phyloP scores from a whole-genome alignment of 2,797 vertebrate genomes.

The Staurois parvus region DNA sequence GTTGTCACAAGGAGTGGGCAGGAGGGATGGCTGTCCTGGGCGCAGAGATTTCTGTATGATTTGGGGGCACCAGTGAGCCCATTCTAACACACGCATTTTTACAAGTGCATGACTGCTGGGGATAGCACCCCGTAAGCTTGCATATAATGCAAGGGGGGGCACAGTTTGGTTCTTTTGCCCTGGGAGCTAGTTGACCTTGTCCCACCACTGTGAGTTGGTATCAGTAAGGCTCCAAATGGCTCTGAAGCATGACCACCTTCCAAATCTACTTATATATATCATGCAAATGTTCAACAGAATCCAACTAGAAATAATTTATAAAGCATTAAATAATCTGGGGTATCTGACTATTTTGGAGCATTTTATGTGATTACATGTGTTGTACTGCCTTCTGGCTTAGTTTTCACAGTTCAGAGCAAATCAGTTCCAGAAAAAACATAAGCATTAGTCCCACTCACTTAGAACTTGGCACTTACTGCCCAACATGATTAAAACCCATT shows the following conservation, averaged over 20 bases:
- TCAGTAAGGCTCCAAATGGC: no score
- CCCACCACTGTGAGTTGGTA: no score
- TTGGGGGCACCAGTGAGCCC: no score
- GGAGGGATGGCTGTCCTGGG: no score
- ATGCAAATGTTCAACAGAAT: not conserved
- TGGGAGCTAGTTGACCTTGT: no score
- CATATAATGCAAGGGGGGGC: no score
- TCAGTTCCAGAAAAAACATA: conserved; percentile 18
- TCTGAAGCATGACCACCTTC: not conserved
- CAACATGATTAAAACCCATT: conserved; percentile 19
- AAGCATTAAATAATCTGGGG: not conserved
- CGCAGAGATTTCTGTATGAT: no score
- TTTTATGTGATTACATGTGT: not conserved
- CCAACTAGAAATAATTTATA: not conserved
- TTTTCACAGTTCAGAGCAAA: conserved; percentile 27
- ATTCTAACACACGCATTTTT: no score
- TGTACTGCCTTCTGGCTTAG: not conserved
- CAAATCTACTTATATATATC: not conserved
- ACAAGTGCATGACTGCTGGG: no score
- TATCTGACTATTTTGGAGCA: not conserved
- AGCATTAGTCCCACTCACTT: conserved; percentile 22
- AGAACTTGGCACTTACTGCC: conserved; percentile 14
- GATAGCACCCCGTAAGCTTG: no score
- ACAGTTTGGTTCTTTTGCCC: no score
- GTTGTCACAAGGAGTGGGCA: no score